Evolutionary conservation across 64 coral and sea anemone species (phyloP).

Genomic region (Trachythela sp.): DNA sequence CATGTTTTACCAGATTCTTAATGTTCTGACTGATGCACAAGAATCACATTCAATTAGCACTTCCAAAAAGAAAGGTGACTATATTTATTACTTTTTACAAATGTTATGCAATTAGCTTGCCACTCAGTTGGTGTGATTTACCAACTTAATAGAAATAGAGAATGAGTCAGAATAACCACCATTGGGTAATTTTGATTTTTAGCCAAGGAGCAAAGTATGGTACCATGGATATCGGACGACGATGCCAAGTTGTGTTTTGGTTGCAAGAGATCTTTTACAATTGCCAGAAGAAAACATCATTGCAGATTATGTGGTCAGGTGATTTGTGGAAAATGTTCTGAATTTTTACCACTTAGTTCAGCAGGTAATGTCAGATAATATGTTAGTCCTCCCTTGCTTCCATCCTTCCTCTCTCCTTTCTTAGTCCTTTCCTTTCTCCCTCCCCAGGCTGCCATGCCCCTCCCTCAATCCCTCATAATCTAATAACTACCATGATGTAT

Average conservation of each 20-base stretch:
- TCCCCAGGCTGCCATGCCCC: no score
- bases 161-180: no score
- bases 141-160: no score
- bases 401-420: background rate
- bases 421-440: no score
- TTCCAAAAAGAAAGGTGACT: background rate
- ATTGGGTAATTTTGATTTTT: background rate
- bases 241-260: constrained; percentile 87
- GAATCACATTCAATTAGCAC: background rate
- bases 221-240: constrained; percentile 95
- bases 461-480: constrained; percentile 12
- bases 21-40: background rate
- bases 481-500: background rate
- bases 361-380: constrained; percentile 48
- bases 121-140: no score
- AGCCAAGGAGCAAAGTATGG: constrained; percentile 88
- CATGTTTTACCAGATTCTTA: background rate
- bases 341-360: constrained; percentile 61
- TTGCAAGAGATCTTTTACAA: constrained; percentile 85
- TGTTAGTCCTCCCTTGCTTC: background rate
- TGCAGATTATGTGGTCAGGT: constrained; percentile 90
- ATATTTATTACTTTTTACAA: background rate
- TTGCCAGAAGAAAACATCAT: constrained; percentile 85
- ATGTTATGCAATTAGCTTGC: no score
- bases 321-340: constrained; percentile 91